A percentile compares a stretch with the other conserved stretches of the same genome.
Evolutionary conservation across 1,140 invertebrate genomes (phyloP).

Genomic region (Brachionus plicatilis): DNA sequence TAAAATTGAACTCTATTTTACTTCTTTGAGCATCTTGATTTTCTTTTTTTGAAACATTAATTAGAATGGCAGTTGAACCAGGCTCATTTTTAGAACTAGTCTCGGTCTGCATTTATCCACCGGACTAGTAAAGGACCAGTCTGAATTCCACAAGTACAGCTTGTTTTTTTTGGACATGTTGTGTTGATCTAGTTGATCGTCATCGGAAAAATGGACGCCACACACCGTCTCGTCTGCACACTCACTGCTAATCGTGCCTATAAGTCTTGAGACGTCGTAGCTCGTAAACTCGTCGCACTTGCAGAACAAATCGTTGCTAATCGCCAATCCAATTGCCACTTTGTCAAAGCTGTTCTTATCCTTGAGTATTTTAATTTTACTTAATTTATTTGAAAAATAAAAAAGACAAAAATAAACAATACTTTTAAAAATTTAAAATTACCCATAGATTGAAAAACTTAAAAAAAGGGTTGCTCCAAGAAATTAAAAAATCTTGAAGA

Average conservation of each 20-base stretch:
- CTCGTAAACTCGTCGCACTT: constrained; percentile 22
- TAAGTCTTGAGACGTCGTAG: constrained; percentile 41
- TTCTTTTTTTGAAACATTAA: neutral
- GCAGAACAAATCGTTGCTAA: neutral
- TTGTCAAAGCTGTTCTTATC: neutral
- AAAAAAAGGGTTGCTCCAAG: too few species aligned
- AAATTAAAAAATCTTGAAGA: too few species aligned
- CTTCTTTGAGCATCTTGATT: neutral
- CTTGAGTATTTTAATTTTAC: neutral
- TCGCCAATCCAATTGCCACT: neutral
- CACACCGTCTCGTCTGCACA: neutral
- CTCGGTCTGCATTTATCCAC: neutral
- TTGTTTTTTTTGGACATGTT: constrained; percentile 68
- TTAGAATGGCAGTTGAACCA: neutral
- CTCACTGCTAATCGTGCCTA: neutral
- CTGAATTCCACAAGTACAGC: constrained; percentile 81
- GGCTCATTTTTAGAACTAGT: neutral
- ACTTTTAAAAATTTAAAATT: too few species aligned
- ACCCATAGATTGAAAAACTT: too few species aligned
- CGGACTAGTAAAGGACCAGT: too few species aligned
- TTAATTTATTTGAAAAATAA: too few species aligned
- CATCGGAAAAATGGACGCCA: constrained; percentile 31
- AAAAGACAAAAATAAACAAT: too few species aligned
- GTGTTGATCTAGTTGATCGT: constrained; percentile 62
- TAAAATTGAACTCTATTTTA: constrained; percentile 16